phyloP scores from a whole-genome alignment of 2,888 invertebrate species.

The Coecobrya sp. region DNA sequence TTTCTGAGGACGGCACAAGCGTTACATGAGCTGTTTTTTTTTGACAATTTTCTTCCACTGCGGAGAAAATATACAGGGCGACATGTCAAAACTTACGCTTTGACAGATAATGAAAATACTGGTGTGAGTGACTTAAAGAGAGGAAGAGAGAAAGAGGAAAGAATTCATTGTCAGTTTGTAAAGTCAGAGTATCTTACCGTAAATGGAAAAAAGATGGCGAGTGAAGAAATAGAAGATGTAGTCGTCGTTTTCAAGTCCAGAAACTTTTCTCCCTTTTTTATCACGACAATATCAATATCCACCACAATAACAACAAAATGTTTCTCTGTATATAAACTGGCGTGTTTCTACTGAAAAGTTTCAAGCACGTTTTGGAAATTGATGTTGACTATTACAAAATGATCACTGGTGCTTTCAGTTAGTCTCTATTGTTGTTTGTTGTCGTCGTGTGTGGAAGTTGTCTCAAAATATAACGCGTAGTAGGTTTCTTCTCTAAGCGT shows the following conservation, averaged over 20 bases:
- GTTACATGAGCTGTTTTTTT: neutral
- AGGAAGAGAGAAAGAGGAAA: neutral
- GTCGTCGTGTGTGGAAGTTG: neutral
- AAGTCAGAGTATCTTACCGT: conserved; percentile 12
- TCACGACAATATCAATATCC: conserved; percentile 17
- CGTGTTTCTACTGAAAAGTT: neutral
- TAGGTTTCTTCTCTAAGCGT: neutral
- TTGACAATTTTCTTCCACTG: conserved; percentile 36
- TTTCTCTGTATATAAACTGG: neutral
- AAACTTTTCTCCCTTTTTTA: neutral
- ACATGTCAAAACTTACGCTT: conserved; percentile 34
- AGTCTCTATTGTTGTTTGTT: neutral
- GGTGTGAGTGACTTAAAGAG: neutral
- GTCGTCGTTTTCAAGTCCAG: neutral
- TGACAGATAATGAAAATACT: conserved; percentile 41
- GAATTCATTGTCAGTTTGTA: neutral
- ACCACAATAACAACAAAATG: conserved; percentile 6
- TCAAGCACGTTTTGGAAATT: too few relatives aligned
- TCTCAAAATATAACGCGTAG: neutral
- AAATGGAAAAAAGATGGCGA: neutral
- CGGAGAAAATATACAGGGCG: neutral
- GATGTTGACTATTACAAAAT: neutral
- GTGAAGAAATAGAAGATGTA: neutral
- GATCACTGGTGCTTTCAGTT: neutral
- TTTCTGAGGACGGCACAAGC: neutral